A percentile compares a stretch with the other conserved stretches of the same genome.
phyloP scores from a whole-genome alignment of 2,797 vertebrate genomes.

The Trematomus bernacchii region DNA sequence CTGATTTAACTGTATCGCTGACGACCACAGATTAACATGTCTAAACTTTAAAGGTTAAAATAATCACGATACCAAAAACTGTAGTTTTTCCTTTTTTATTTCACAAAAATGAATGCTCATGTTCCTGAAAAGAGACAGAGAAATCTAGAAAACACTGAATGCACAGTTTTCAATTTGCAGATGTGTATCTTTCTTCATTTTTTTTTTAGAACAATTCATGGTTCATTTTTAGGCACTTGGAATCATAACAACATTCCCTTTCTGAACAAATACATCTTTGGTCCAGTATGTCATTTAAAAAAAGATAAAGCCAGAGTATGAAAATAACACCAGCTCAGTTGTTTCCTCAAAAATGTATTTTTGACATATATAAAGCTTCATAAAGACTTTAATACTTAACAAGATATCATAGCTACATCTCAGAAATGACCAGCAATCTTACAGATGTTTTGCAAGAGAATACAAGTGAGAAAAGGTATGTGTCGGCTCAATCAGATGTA shows the following conservation, averaged over 20 bases:
- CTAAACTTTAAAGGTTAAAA: constrained; percentile 41
- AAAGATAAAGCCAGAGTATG: constrained; percentile 70
- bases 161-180: constrained; percentile 77
- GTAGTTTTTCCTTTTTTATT: constrained; percentile 78
- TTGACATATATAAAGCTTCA: constrained; percentile 64
- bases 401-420: constrained; percentile 79
- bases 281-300: constrained; percentile 79
- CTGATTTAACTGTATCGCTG: constrained; percentile 31
- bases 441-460: constrained; percentile 76
- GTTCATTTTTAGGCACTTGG: constrained; percentile 86
- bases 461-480: constrained; percentile 46
- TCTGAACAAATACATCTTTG: constrained; percentile 85
- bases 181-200: constrained; percentile 56
- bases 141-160: constrained; percentile 79
- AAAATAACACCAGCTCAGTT: constrained; percentile 72
- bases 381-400: constrained; percentile 72
- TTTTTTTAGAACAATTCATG: constrained; percentile 68
- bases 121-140: constrained; percentile 81
- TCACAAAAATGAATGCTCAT: constrained; percentile 82
- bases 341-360: constrained; percentile 72
- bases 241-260: constrained; percentile 82
- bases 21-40: constrained; percentile 26
- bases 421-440: constrained; percentile 83
- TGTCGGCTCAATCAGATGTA: constrained; percentile 82
- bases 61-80: constrained; percentile 61